Base-by-base conservation (phyloP, 2,888 invertebrate genomes). In the Dione juno region DNA sequence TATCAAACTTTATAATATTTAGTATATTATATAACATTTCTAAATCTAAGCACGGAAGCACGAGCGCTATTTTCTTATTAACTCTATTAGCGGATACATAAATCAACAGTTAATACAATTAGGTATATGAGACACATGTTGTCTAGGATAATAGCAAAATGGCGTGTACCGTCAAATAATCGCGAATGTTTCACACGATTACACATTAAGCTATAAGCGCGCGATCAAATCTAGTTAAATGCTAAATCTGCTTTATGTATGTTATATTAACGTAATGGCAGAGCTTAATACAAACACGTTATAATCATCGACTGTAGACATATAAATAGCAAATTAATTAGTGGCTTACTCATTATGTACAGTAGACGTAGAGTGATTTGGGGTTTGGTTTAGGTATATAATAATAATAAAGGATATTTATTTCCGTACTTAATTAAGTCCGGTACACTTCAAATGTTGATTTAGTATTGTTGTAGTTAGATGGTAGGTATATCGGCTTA, bases 131-230 rank as follows among this genome's bases (percentile, higher is more conserved):
- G 74, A 69, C 74, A 76, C 73, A 70, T 74, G 77, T 74, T 74
- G 66, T 71, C 71, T 71, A 61, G 69, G 70, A 69, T 74, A 71
- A 77, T 75, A 67, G 75, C 69, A 28, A 66, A 67, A 75, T 91
- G 83, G 92, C 92, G 90, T 92, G 92, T 80, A 76, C 74, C 70
- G 66, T 76, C 82, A 73, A 84, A 87, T 88, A 86, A 88, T 84
- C 83, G 81, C 83, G 78, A 79, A 80, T 78, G 79, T 81, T 84
- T 81, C 80, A 82, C 81, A 79, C 85, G 69, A 83, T 84, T 84
- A 85, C 84, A 82, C 80, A 77, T 78, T 80, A 74, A 78, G 84
- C 86, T 85, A 84, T 88, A 88, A 86, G 83, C 84, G 77, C 74
- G 79, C 80, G 80, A 80, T 84, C 57, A 57, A 57, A 57, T 57